Conservation (phyloP, 2,113 vertebrate species). For the Spilogale gracilis region DNA sequence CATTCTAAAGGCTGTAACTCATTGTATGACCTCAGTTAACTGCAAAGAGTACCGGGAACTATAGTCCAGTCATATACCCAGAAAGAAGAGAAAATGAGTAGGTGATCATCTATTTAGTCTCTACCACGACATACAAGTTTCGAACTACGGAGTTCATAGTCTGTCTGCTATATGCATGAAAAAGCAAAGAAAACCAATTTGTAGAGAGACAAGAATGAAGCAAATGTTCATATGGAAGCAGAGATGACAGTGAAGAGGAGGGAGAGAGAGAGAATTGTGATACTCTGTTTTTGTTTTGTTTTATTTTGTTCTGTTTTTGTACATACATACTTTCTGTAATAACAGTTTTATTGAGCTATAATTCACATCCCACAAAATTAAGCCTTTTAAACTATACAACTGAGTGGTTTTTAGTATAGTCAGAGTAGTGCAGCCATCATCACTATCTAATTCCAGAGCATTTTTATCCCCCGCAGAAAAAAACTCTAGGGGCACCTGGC, state of each 20-base stretch:
- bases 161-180: neutral
- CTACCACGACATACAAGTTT: neutral
- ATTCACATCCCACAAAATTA: neutral
- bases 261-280: neutral
- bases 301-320: neutral
- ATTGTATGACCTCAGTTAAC: neutral
- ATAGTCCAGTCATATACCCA: neutral
- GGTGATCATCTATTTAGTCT: neutral
- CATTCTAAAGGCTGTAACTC: neutral
- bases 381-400: neutral
- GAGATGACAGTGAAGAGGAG: neutral
- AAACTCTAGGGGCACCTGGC: neutral
- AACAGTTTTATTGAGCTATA: conserved; percentile 23
- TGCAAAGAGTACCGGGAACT: conserved; percentile 5
- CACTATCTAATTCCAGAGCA: neutral
- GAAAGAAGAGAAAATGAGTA: conserved; percentile 15
- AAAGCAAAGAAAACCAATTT: conserved; percentile 22
- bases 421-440: neutral
- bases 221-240: neutral
- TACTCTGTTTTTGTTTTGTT: neutral
- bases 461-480: neutral
- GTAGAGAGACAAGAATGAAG: neutral
- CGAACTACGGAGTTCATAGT: neutral
- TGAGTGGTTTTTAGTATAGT: neutral
- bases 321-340: conserved; percentile 28